A percentile compares a stretch with the other conserved stretches of the same genome.
phyloP scores from a whole-genome alignment of 1,140 invertebrate genomes.

The Pygmarrhopalites habei region DNA sequence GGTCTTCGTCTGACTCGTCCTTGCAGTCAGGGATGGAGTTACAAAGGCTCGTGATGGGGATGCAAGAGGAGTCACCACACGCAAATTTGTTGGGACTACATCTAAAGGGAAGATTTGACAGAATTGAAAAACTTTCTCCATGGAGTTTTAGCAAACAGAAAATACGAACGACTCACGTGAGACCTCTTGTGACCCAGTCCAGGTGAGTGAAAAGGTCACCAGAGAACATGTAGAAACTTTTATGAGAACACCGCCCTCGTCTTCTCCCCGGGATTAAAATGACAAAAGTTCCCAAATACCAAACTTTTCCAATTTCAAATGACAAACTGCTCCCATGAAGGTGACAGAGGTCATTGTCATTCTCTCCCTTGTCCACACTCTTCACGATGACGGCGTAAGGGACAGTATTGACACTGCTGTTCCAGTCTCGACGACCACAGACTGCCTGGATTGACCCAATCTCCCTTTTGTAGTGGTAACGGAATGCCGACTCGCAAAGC shows the following conservation, averaged over 20 bases:
- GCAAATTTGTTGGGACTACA: constrained; percentile 25
- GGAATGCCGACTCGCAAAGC: constrained; percentile 24
- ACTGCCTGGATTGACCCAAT: neutral
- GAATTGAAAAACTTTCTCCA: neutral
- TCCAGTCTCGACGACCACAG: neutral
- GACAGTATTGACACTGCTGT: neutral
- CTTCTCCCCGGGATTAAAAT: constrained; percentile 22
- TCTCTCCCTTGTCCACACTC: neutral
- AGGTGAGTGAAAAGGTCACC: constrained; percentile 1
- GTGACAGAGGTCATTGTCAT: constrained; percentile 21
- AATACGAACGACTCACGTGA: constrained; percentile 3
- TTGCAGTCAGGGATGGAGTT: constrained; percentile 13
- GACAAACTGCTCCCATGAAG: constrained; percentile 24
- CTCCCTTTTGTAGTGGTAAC: constrained; percentile 24
- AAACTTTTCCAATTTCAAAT: constrained; percentile 9
- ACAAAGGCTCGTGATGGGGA: constrained; percentile 15
- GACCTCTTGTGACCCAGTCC: constrained; percentile 28
- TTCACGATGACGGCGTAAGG: neutral
- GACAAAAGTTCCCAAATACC: constrained; percentile 17
- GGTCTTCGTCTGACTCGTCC: constrained; percentile 17
- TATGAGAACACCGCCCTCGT: constrained; percentile 19
- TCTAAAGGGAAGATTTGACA: neutral
- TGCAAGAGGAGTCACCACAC: constrained; percentile 14
- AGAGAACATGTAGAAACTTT: constrained; percentile 26
- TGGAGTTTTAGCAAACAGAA: neutral